Conservation (phyloP, 2,888 invertebrate species). For the Pyrochroa serraticornis region DNA sequence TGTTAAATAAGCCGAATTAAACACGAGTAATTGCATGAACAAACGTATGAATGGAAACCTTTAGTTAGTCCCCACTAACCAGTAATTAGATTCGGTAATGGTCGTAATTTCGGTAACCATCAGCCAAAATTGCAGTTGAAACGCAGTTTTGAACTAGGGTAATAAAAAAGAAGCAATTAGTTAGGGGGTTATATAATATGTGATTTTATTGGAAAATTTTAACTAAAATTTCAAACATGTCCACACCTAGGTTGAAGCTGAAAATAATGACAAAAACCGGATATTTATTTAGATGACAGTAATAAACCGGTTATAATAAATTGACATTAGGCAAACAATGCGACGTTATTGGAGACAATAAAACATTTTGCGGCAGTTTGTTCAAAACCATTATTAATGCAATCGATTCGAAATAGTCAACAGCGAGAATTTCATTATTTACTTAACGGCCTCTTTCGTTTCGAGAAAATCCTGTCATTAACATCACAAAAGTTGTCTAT, state of each 20-base stretch:
- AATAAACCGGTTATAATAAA: constrained; percentile 8
- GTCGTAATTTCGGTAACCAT: too few species aligned
- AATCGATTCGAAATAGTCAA: not conserved
- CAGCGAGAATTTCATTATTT: constrained; percentile 8
- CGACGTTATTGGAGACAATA: constrained; percentile 11
- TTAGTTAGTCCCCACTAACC: too few species aligned
- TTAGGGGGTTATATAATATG: too few species aligned
- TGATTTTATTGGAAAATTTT: too few species aligned
- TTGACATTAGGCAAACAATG: constrained; percentile 13
- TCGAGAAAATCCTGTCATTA: too few species aligned
- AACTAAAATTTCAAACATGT: not conserved
- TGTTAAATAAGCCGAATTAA: too few species aligned
- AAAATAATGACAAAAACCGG: not conserved
- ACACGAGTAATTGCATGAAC: too few species aligned
- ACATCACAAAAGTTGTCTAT: constrained; percentile 2
- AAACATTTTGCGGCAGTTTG: constrained; percentile 8
- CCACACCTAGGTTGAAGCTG: not conserved
- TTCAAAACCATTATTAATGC: constrained; percentile 1
- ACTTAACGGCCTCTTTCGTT: not conserved
- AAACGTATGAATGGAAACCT: too few species aligned
- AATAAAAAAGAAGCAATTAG: too few species aligned
- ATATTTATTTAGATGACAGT: constrained; percentile 8
- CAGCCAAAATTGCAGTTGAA: too few species aligned
- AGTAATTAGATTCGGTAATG: too few species aligned
- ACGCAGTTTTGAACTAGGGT: too few species aligned